These are phyloP conservation scores for Tetragnatha versicolor DNA, from an alignment of 1,140 invertebrate species.

Conservation along the genomic window DNA sequence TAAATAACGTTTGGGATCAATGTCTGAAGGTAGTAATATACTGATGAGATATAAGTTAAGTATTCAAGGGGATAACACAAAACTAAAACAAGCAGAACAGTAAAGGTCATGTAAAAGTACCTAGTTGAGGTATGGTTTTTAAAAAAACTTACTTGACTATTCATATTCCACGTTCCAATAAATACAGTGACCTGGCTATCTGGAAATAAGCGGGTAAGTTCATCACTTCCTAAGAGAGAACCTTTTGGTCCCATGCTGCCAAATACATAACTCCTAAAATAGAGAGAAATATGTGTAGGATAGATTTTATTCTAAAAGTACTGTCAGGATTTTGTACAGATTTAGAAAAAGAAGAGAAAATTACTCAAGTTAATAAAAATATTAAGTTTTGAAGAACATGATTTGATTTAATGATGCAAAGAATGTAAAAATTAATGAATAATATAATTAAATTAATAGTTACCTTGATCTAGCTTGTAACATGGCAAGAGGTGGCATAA, in stretches of 20 bases:
- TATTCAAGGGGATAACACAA: background rate
- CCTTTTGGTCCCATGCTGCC: slow-evolving; percentile 46
- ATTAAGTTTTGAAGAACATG: background rate
- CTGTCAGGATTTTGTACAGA: background rate
- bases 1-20: background rate
- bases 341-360: background rate
- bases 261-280: slow-evolving; percentile 51
- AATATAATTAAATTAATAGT: background rate
- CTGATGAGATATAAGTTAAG: background rate
- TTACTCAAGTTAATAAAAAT: background rate
- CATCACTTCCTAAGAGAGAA: slow-evolving; percentile 79
- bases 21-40: background rate
- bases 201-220: slow-evolving; percentile 85
- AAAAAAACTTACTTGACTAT: slow-evolving; percentile 74
- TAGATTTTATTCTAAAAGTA: background rate
- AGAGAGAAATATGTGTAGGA: background rate
- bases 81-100: background rate
- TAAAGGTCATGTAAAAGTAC: background rate
- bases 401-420: background rate
- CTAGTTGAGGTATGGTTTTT: background rate
- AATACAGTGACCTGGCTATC: slow-evolving; percentile 84
- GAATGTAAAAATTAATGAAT: background rate
- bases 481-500: slow-evolving; percentile 30
- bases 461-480: slow-evolving; percentile 25
- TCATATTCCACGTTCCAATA: slow-evolving; percentile 97